A percentile compares a stretch with the other conserved stretches of the same genome.
These are phyloP conservation scores for Menidia beryllina DNA, from an alignment of 2,113 vertebrate species.

Conservation along the genomic window DNA sequence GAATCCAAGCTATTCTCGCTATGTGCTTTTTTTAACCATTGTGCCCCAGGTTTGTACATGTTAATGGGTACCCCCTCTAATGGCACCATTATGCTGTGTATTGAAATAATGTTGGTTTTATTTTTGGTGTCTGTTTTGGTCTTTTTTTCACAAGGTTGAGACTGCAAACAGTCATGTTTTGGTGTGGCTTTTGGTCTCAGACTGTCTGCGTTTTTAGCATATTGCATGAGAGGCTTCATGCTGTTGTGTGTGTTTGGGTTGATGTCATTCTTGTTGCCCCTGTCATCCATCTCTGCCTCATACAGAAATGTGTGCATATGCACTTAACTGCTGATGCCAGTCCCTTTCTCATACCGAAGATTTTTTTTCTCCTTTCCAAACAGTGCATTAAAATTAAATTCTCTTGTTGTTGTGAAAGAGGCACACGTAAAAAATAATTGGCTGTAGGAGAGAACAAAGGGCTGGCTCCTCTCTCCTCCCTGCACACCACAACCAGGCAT, in stretches of 20 bases:
- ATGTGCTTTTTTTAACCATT: conserved; percentile 59
- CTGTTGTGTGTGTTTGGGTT: conserved; percentile 68
- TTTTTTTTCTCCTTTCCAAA: conserved; percentile 51
- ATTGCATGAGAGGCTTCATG: conserved; percentile 64
- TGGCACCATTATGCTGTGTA: conserved; percentile 54
- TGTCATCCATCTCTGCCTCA: conserved; percentile 65
- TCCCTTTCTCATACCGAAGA: conserved; percentile 72
- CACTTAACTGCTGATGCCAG: conserved; percentile 68
- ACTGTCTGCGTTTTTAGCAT: conserved; percentile 59
- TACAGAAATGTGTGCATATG: conserved; percentile 70
- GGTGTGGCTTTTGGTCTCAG: conserved; percentile 44
- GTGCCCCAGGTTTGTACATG: conserved; percentile 59
- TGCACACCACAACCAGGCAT: conserved; percentile 82
- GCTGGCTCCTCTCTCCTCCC: conserved; percentile 80
- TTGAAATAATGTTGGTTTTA: conserved; percentile 62
- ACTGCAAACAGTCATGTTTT: conserved; percentile 47
- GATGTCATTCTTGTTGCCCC: conserved; percentile 73
- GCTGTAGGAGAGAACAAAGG: conserved; percentile 93
- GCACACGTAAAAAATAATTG: conserved; percentile 88
- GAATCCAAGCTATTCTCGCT: conserved; percentile 72
- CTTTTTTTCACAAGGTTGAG: conserved; percentile 40
- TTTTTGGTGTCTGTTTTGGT: conserved; percentile 54
- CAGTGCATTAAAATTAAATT: conserved; percentile 88
- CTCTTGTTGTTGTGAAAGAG: conserved; percentile 87
- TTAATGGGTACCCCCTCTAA: conserved; percentile 50